Conservation (phyloP, 2,113 vertebrate genomes). For the Anser brachyrhynchus region DNA sequence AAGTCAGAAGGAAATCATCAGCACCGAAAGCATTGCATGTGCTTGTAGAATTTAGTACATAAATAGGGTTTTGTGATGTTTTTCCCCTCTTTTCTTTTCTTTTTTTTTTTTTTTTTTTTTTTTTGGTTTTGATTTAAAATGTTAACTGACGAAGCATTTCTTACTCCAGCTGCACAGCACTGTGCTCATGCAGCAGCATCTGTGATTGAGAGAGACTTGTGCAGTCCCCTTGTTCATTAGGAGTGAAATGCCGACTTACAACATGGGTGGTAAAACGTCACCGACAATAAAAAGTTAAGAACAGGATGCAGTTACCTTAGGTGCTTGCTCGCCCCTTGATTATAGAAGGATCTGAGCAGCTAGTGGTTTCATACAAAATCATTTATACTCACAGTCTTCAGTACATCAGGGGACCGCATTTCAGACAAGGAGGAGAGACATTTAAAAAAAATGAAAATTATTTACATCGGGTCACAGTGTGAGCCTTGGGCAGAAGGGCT, state of each 20-base stretch:
- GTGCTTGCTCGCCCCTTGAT: neutral
- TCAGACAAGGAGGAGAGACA: neutral
- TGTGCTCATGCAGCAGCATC: neutral
- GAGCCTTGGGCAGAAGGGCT: neutral
- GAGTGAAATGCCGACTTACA: neutral
- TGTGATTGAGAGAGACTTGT: neutral
- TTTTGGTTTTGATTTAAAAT: neutral
- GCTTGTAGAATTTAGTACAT: neutral
- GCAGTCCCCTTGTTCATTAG: neutral
- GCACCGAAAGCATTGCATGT: neutral
- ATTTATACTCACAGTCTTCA: neutral
- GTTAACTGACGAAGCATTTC: neutral
- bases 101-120: too few relatives aligned
- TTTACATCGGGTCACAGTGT: neutral
- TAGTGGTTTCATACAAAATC: neutral
- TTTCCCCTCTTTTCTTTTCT: neutral
- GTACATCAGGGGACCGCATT: neutral
- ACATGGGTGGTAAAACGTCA: neutral
- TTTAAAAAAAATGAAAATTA: neutral
- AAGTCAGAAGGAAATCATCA: neutral
- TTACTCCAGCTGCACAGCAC: neutral
- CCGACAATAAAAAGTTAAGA: neutral
- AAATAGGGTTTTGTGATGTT: fast-evolving
- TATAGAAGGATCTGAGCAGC: neutral
- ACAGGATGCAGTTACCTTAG: neutral